Evolutionary conservation across 2,888 invertebrate genomes (phyloP).

Genomic region (Cremastinae sp.): DNA sequence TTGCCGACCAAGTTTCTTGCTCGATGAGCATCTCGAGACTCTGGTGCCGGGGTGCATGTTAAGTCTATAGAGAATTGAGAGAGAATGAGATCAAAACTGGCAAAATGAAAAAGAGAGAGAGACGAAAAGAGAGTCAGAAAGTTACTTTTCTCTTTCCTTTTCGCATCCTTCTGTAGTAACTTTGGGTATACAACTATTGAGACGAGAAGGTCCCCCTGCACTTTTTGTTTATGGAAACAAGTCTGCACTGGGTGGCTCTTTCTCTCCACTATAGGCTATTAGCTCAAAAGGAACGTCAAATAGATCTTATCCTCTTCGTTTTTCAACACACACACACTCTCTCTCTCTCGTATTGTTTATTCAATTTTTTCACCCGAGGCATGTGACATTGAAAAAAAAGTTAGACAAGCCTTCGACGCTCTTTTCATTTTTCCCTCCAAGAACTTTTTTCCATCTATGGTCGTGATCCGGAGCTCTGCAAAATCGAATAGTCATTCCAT

Average conservation of each 20-base stretch:
- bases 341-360: background rate
- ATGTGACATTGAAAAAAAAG: slow-evolving; percentile 11
- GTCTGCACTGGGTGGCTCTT: too few relatives aligned
- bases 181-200: background rate
- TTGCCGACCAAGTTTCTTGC: slow-evolving; percentile 42
- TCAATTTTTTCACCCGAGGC: background rate
- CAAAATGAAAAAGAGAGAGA: background rate
- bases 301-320: too few relatives aligned
- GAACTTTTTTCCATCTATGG: background rate
- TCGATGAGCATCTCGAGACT: slow-evolving; percentile 46
- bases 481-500: slow-evolving; percentile 67
- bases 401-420: background rate
- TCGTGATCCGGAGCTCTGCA: slow-evolving; percentile 53
- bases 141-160: background rate
- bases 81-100: slow-evolving; percentile 5
- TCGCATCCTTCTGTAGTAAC: slow-evolving; percentile 26
- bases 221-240: too few relatives aligned
- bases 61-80: background rate
- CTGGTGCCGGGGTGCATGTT: background rate
- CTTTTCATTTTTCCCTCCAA: slow-evolving; percentile 5
- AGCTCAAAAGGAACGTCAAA: too few relatives aligned
- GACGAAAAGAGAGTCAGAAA: background rate
- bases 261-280: too few relatives aligned
- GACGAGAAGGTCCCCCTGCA: too few relatives aligned
- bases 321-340: too few relatives aligned